Conservation (phyloP, 2,797 vertebrate genomes). For the Hoplostethus atlanticus region DNA sequence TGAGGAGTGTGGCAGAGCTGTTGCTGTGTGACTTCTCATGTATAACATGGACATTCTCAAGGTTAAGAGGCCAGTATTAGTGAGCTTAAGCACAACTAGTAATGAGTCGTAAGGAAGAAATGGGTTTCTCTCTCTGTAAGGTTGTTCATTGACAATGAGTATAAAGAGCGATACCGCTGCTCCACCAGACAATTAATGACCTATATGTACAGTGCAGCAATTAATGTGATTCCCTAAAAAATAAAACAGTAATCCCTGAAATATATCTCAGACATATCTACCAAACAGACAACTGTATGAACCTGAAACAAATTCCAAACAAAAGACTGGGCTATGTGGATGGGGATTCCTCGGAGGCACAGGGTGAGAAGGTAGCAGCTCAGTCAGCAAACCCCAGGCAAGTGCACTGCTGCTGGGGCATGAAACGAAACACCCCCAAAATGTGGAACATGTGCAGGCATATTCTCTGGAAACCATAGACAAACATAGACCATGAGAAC, state of each 20-base stretch:
- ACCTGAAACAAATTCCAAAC: conserved; percentile 10
- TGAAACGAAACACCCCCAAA: conserved; percentile 83
- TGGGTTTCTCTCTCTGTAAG: neutral
- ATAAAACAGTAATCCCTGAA: too few relatives aligned
- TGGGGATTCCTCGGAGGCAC: conserved; percentile 18
- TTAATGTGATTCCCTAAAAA: conserved; percentile 29
- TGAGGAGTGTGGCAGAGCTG: conserved; percentile 54
- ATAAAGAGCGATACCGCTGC: conserved; percentile 1
- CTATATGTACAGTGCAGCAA: conserved; percentile 38
- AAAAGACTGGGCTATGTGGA: conserved; percentile 9
- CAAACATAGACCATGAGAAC: conserved; percentile 76
- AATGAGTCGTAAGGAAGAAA: conserved; percentile 21
- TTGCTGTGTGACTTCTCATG: conserved; percentile 48
- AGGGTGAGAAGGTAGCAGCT: conserved; percentile 49
- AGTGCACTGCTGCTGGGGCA: conserved; percentile 58
- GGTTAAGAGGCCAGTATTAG: neutral
- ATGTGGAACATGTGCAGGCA: conserved; percentile 83
- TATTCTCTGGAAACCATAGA: conserved; percentile 75
- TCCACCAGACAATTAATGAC: conserved; percentile 42
- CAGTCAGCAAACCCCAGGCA: conserved; percentile 69
- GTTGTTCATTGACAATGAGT: conserved; percentile 34
- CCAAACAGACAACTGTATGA: neutral
- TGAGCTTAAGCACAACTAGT: conserved; percentile 13
- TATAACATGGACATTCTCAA: conserved; percentile 2
- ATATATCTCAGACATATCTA: too few relatives aligned